Conservation (phyloP, 2,888 invertebrate genomes). For the Antheraea assamensis region DNA sequence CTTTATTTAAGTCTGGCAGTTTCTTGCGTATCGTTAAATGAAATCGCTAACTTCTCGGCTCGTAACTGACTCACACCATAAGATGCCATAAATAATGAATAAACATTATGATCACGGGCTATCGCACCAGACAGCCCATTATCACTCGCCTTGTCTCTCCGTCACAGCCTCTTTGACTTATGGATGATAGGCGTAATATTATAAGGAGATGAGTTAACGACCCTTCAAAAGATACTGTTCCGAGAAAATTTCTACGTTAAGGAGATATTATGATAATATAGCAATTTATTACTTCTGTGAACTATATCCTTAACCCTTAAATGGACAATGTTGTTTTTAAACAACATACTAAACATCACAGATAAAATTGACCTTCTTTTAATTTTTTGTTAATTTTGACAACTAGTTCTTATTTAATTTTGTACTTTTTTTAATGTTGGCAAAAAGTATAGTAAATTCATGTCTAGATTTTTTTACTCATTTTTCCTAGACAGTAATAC, state of each 20-base stretch:
- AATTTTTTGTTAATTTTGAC: too few relatives aligned
- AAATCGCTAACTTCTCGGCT: slow-evolving; percentile 33
- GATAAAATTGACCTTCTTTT: too few relatives aligned
- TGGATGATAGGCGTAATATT: slow-evolving; percentile 13
- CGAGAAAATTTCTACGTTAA: neutral
- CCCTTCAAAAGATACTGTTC: slow-evolving; percentile 12
- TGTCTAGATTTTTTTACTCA: too few relatives aligned
- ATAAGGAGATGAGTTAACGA: slow-evolving; percentile 1
- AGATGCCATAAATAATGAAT: slow-evolving; percentile 62
- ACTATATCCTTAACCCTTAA: neutral
- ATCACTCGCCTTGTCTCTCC: slow-evolving; percentile 33
- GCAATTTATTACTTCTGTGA: neutral
- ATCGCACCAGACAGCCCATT: slow-evolving; percentile 38
- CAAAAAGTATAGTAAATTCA: too few relatives aligned
- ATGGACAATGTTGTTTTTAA: too few relatives aligned
- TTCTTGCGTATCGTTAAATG: neutral
- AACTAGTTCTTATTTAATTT: too few relatives aligned
- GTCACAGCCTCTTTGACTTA: slow-evolving; percentile 19
- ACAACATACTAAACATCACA: too few relatives aligned
- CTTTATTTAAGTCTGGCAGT: neutral
- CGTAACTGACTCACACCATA: slow-evolving; percentile 47
- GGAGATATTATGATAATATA: neutral
- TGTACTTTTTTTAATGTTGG: too few relatives aligned
- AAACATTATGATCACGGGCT: slow-evolving; percentile 58
- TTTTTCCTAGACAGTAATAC: too few relatives aligned